A percentile compares a stretch with the other conserved stretches of the same genome.
phyloP scores from a whole-genome alignment of 2,888 invertebrate genomes.

The Nomada flava region DNA sequence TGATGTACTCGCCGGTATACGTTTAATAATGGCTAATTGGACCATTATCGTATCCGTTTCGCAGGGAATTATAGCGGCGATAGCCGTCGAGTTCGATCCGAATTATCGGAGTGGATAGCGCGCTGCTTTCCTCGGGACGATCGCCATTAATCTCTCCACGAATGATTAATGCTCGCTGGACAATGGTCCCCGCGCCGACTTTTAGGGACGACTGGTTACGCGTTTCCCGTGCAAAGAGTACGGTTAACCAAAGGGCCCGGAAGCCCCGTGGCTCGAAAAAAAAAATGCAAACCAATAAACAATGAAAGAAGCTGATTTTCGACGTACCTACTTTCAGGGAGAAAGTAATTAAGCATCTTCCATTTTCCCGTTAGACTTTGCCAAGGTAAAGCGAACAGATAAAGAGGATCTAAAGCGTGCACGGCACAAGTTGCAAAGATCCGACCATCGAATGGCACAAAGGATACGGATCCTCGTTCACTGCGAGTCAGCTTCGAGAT shows the following conservation, averaged over 20 bases:
- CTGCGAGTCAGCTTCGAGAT: constrained; percentile 24
- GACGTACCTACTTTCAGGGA: too few relatives aligned
- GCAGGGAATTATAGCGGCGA: constrained; percentile 40
- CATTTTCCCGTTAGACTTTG: not conserved
- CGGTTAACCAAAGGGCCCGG: not conserved
- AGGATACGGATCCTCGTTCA: not conserved
- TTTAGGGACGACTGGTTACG: not conserved
- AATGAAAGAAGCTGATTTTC: too few relatives aligned
- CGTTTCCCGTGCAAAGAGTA: constrained; percentile 19
- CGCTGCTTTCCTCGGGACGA: constrained; percentile 1
- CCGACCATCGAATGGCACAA: constrained; percentile 3
- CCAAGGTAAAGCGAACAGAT: not conserved
- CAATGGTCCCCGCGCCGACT: not conserved
- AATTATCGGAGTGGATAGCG: constrained; percentile 26
- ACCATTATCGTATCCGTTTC: constrained; percentile 64
- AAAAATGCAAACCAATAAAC: too few relatives aligned
- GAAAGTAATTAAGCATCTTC: too few relatives aligned
- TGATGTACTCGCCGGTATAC: constrained; percentile 21
- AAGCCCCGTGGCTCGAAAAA: not conserved
- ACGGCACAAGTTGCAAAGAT: not conserved
- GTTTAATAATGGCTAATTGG: constrained; percentile 63
- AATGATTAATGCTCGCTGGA: constrained; percentile 35
- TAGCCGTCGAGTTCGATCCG: constrained; percentile 20
- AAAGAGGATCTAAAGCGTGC: not conserved
- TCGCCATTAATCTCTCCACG: constrained; percentile 31